Evolutionary conservation across 2,797 vertebrate species (phyloP).

Genomic region (Yasuhikotakia modesta): DNA sequence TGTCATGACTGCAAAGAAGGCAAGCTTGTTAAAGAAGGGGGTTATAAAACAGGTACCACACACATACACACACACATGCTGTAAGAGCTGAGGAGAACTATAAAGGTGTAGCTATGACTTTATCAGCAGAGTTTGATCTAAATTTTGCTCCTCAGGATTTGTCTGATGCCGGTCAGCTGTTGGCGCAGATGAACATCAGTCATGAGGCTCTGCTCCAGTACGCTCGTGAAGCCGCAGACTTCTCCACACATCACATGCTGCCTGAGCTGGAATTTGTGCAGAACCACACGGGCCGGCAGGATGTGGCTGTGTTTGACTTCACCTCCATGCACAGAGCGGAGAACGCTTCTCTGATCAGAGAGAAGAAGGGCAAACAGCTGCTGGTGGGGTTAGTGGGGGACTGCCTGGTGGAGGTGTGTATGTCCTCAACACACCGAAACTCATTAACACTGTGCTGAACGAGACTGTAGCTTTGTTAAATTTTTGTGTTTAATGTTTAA

Average conservation of each 20-base stretch:
- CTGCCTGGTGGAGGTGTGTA: constrained; percentile 91
- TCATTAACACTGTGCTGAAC: too few species aligned
- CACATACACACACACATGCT: constrained; percentile 35
- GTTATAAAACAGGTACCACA: constrained; percentile 87
- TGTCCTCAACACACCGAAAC: too few species aligned
- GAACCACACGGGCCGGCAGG: constrained; percentile 74
- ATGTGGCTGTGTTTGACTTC: constrained; percentile 94
- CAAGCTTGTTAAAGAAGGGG: constrained; percentile 87
- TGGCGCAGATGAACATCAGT: constrained; percentile 81
- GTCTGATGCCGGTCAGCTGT: constrained; percentile 77
- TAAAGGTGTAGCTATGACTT: background rate
- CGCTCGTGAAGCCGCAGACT: constrained; percentile 83
- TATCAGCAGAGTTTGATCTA: background rate
- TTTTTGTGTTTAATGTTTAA: too few species aligned
- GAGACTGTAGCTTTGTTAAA: too few species aligned
- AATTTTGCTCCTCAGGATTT: constrained; percentile 75
- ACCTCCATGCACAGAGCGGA: constrained; percentile 93
- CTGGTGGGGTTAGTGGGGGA: constrained; percentile 89
- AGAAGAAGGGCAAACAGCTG: constrained; percentile 80
- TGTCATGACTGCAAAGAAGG: constrained; percentile 98
- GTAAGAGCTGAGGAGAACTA: constrained; percentile 26
- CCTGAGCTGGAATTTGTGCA: constrained; percentile 83
- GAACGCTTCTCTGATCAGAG: constrained; percentile 85
- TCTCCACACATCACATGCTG: constrained; percentile 84
- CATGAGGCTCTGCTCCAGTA: constrained; percentile 80